Evolutionary conservation across 2,797 vertebrate species (phyloP).

Genomic region (Potorous gilbertii): DNA sequence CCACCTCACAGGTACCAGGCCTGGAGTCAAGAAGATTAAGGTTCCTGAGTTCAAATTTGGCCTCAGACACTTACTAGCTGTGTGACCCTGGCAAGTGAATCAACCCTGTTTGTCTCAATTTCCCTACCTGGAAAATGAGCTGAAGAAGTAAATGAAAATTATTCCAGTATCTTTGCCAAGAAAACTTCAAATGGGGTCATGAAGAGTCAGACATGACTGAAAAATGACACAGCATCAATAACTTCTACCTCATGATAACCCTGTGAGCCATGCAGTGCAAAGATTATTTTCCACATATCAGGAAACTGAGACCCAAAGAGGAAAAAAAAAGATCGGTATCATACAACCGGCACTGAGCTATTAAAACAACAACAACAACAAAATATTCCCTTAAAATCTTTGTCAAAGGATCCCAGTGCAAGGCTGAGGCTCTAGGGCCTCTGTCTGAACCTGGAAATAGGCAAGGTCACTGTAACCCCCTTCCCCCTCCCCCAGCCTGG

Average conservation of each 20-base stretch:
- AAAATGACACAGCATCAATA: background rate
- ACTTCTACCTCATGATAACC: background rate
- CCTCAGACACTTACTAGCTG: background rate
- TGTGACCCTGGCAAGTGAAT: background rate
- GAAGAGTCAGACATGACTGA: background rate
- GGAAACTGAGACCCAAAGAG: background rate
- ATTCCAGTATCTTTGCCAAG: background rate
- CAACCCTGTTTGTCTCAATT: background rate
- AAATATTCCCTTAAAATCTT: background rate
- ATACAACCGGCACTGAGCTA: background rate
- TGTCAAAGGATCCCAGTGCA: background rate
- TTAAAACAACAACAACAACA: background rate
- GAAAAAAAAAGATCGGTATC: background rate
- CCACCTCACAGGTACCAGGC: background rate
- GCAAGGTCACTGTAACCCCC: background rate
- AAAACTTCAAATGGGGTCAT: background rate
- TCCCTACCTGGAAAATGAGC: background rate
- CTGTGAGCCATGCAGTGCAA: background rate
- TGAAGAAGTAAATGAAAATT: background rate
- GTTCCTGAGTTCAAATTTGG: background rate
- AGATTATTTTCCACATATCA: background rate
- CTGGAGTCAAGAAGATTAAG: background rate
- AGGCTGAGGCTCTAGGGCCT: background rate
- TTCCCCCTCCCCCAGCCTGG: background rate
- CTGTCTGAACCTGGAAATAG: background rate